Evolutionary conservation across 2,888 invertebrate species (phyloP).

Genomic region (Prenolepis imparis): DNA sequence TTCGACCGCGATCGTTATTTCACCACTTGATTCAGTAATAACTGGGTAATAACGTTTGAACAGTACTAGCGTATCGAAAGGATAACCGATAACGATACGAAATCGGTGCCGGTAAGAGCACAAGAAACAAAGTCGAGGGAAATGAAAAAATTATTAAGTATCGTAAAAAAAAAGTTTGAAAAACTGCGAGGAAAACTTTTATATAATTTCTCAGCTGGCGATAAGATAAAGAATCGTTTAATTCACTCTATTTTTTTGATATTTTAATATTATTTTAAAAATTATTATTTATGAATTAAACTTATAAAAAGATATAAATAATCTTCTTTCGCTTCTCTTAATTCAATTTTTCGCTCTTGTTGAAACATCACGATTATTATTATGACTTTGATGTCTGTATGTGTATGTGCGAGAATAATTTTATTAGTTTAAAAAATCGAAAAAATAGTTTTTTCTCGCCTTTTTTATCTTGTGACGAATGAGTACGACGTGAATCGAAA

Average conservation of each 20-base stretch:
- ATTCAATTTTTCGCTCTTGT: not conserved
- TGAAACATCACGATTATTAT: not conserved
- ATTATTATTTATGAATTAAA: not conserved
- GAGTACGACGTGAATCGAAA: not conserved
- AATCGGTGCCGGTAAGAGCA: too few species aligned
- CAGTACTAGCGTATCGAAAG: not conserved
- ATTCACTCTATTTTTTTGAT: not conserved
- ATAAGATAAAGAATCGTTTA: not conserved
- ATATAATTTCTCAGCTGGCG: not conserved
- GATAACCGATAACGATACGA: slow-evolving; percentile 4
- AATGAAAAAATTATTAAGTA: not conserved
- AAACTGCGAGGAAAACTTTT: not conserved
- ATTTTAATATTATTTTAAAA: not conserved
- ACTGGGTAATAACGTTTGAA: not conserved
- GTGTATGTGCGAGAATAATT: not conserved
- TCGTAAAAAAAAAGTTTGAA: not conserved
- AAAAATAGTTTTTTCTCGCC: not conserved
- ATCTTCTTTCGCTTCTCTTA: not conserved
- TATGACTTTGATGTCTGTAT: not conserved
- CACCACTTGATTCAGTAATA: not conserved
- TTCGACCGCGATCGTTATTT: not conserved
- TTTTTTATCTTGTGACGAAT: slow-evolving; percentile 1
- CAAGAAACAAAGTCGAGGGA: not conserved
- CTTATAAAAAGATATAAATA: not conserved
- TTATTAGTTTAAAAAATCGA: not conserved